Conservation (phyloP, 2,113 vertebrate genomes). For the Apaloderma vittatum region DNA sequence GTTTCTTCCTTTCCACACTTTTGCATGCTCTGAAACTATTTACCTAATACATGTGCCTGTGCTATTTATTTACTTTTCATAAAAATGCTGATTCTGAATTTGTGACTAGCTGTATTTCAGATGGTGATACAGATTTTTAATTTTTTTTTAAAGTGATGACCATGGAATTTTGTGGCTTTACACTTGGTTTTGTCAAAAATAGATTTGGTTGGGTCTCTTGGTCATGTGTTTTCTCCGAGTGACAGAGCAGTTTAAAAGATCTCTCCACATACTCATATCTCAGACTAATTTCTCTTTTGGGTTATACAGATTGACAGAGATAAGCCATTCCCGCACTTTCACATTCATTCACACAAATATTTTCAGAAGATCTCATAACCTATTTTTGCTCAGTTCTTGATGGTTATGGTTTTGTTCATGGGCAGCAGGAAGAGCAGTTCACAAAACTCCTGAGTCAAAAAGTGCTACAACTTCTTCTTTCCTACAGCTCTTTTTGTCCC, state of each 20-base stretch:
- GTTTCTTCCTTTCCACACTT: not conserved
- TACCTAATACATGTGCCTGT: not conserved
- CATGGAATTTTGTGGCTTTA: not conserved
- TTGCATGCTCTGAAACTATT: not conserved
- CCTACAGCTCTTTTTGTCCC: not conserved
- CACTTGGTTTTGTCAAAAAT: conserved; percentile 22
- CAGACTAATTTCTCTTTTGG: not conserved
- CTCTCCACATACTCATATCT: not conserved
- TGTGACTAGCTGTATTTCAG: conserved; percentile 9
- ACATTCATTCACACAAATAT: not conserved
- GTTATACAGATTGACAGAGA: not conserved
- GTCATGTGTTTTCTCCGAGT: not conserved
- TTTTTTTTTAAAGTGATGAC: not conserved
- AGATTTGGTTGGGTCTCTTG: not conserved
- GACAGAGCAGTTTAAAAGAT: not conserved
- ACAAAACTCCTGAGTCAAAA: not conserved
- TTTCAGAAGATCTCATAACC: not conserved
- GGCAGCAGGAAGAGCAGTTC: not conserved
- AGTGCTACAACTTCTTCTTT: not conserved
- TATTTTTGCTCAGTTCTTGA: not conserved
- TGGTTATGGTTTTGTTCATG: not conserved
- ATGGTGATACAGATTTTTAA: not conserved
- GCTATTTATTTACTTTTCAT: not conserved
- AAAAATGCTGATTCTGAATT: conserved; percentile 28
- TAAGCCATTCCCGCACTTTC: not conserved